Conservation (phyloP, 2,113 vertebrate genomes). For the Ibidorhyncha struthersii region DNA sequence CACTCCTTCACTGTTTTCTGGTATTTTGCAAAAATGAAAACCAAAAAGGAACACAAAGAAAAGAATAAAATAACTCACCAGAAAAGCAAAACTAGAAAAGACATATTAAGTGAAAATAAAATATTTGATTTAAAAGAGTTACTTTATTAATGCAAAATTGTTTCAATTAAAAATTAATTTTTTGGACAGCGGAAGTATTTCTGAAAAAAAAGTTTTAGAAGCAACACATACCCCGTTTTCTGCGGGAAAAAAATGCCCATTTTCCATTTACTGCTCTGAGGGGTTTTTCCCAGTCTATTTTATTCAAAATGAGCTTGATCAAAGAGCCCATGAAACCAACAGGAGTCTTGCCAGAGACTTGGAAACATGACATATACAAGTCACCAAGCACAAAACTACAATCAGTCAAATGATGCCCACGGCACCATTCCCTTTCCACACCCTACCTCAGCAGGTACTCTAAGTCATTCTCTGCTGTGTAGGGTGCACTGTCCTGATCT, state of each 20-base stretch:
- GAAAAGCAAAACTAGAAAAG: not conserved
- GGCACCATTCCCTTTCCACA: not conserved
- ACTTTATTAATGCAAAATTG: not conserved
- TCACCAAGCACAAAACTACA: not conserved
- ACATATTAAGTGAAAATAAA: not conserved
- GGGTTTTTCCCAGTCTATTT: not conserved
- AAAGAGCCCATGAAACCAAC: constrained; percentile 19
- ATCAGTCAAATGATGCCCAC: not conserved
- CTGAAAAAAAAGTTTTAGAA: not conserved
- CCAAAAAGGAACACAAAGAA: not conserved
- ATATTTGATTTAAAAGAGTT: not conserved
- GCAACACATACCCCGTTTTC: not conserved
- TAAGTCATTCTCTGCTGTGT: not conserved
- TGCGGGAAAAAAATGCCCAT: not conserved
- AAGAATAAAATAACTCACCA: not conserved
- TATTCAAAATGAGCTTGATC: not conserved
- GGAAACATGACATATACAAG: not conserved
- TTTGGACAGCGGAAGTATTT: not conserved
- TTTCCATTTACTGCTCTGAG: not conserved
- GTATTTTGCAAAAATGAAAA: not conserved
- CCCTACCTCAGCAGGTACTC: not conserved
- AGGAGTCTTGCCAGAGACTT: not conserved
- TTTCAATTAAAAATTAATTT: not conserved
- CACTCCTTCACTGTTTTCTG: not conserved
- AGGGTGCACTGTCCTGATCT: not conserved